Base-by-base conservation (phyloP, 2,888 invertebrate species). In the Poecilobothrus nobilitatus region DNA sequence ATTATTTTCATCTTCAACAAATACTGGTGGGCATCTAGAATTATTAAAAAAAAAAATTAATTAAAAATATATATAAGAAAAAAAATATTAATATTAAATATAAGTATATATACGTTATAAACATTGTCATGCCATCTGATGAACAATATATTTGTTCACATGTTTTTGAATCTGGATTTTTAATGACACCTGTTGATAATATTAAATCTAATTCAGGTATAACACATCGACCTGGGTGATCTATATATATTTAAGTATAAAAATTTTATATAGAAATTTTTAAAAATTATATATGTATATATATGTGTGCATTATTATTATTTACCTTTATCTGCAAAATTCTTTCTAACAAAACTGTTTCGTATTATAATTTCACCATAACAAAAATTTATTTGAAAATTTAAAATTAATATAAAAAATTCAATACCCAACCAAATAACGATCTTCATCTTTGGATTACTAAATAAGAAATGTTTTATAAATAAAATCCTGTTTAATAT, bases 131-230 rank as follows among this genome's bases (percentile, higher is more conserved):
- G 22, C 63, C 63, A 63, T 27, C 18, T 15, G 63, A 63, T 18
- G 63, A 63, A 20, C 63, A 63, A 63, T 63, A 63, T 5, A 63
- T 63, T 63, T 63, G 63, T 63, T 63, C 63, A 63, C 63, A 63
- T 27, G 63, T 18, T n/a, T 63, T 18, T 63, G 63, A 18, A 63
- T 63, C 27, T 27, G 63, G 63, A 63, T 63, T 63, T 63, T 63
- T 63, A 18, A 63, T 63, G 15, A 27, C 22, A 27, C 63, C 63
- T 12, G 18, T 27, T 27, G 63, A 63, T 27, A 63, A 18, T 63
- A 63, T 63, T 63, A 63, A 63, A 63, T 63, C 63, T 27, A 63
- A 63, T 27, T 63, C 27, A 18, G 22, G 22, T 18, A 63, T 63
- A 18, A 63, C 63, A 63, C 63, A 63, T 63, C 63, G 18, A 1